Evolutionary conservation across 2,888 invertebrate genomes (phyloP), one percentile per base, ranked within the genome.

Genomic region (Amphimallon solstitiale): DNA sequence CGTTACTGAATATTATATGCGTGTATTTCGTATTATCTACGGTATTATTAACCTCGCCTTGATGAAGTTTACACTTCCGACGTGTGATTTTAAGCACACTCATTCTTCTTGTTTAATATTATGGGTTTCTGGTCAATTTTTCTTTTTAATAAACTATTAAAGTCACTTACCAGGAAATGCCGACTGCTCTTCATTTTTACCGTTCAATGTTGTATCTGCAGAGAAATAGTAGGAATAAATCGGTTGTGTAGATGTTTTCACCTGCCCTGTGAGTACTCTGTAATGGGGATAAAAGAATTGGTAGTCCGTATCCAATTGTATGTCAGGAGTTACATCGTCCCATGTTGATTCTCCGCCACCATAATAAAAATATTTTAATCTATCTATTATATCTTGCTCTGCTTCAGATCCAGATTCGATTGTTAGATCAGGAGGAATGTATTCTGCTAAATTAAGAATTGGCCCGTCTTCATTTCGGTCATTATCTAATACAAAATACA

Each of bases 171-270:
- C 23, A 4, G 2, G 23, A 23, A 23, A 23, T 4, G 23, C 23
- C 2, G 23, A 2, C 23, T 23, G 2, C 23, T 23, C 3, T 23
- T 9, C 9, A 29, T 29, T 29, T 29, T 29, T 29, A 2, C 6
- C 1, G 2, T 29, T 40, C 21, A 61, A 7, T 45, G 10, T 17
- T 1, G 66, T 61, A 34, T 60, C 51, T 2, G 52, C 66, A 1
- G 45, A 34, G 17, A 66, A 66, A 23, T 35, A 43, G 17, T 66
- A 66, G 10, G 61, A 61, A 14, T 66, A 66, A 6, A 66, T 12
- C 5, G 66, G 61, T 2, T 38, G 5, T 9, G 9, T 19, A 17
- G 45, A 10, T 5, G 6, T 40, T 45, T 46, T 61, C 7, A 43
- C 29, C n/a, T 61, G 61, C 17, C 21, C 51, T 5, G 34, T 10